phyloP scores from a whole-genome alignment of 2,797 vertebrate species.

The Chloroceryle inda region DNA sequence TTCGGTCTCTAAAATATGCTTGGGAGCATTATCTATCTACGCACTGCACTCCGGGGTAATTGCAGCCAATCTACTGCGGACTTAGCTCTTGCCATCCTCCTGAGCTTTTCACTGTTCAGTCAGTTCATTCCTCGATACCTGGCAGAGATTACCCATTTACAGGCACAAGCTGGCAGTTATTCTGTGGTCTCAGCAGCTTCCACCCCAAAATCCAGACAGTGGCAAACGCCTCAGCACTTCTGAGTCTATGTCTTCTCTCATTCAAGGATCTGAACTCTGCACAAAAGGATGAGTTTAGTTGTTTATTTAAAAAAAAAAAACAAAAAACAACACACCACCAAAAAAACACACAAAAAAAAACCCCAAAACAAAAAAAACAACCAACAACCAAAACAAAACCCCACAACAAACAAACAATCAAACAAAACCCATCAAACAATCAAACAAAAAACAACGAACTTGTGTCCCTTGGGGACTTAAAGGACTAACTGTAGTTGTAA shows the following conservation, averaged over 20 bases:
- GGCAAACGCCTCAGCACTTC: neutral
- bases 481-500: neutral
- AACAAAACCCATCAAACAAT: neutral
- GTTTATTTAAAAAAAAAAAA: neutral
- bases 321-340: too few species aligned
- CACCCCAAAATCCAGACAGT: neutral
- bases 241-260: neutral
- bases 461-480: neutral
- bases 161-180: neutral
- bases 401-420: neutral
- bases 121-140: neutral
- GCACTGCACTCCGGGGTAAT: neutral
- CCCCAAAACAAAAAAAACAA: neutral
- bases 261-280: neutral
- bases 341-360: neutral
- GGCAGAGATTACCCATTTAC: neutral
- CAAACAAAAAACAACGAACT: neutral
- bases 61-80: accelerated
- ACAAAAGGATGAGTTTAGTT: neutral
- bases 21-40: neutral
- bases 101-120: neutral
- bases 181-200: neutral
- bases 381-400: neutral
- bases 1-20: neutral
- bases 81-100: neutral